These are phyloP conservation scores for Baccha elongata DNA, from an alignment of 2,888 invertebrate species.

Conservation along the genomic window DNA sequence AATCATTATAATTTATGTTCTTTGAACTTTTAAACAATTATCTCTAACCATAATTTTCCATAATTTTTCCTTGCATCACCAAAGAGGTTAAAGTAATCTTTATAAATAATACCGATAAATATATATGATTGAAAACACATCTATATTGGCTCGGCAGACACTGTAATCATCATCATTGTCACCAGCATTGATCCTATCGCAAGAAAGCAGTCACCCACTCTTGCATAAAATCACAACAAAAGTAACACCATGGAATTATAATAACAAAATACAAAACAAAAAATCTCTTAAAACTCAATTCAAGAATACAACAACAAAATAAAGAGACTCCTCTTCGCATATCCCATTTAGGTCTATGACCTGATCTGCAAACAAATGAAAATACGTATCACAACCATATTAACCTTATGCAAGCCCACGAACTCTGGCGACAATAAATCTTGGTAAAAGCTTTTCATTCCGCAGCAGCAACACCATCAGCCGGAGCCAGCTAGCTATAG, in stretches of 20 bases:
- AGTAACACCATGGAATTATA: slow-evolving; percentile 47
- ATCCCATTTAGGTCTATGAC: slow-evolving; percentile 62
- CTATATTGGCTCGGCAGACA: not conserved
- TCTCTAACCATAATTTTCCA: too few relatives aligned
- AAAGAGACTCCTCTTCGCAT: slow-evolving; percentile 4
- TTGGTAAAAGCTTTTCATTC: slow-evolving; percentile 72
- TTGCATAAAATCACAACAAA: slow-evolving; percentile 35
- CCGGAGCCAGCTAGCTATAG: not conserved
- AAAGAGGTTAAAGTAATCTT: too few relatives aligned
- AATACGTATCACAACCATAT: slow-evolving; percentile 69
- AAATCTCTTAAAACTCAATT: slow-evolving; percentile 45
- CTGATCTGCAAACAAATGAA: slow-evolving; percentile 71
- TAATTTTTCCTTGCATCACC: too few relatives aligned
- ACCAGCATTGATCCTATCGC: slow-evolving; percentile 14
- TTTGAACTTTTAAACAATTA: too few relatives aligned
- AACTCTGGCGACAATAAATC: slow-evolving; percentile 74
- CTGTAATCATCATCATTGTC: slow-evolving; percentile 14
- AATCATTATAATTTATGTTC: too few relatives aligned
- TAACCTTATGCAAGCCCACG: slow-evolving; percentile 74
- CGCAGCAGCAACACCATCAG: slow-evolving; percentile 48
- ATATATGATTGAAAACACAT: too few relatives aligned
- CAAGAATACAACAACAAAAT: slow-evolving; percentile 31
- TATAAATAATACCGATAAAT: too few relatives aligned
- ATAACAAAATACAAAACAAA: slow-evolving; percentile 36
- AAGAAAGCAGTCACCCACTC: slow-evolving; percentile 18